Evolutionary conservation across 64 coral and sea anemone genomes (phyloP), one percentile per base, ranked within the genome.

Genomic region (Orbicella faveolata): DNA sequence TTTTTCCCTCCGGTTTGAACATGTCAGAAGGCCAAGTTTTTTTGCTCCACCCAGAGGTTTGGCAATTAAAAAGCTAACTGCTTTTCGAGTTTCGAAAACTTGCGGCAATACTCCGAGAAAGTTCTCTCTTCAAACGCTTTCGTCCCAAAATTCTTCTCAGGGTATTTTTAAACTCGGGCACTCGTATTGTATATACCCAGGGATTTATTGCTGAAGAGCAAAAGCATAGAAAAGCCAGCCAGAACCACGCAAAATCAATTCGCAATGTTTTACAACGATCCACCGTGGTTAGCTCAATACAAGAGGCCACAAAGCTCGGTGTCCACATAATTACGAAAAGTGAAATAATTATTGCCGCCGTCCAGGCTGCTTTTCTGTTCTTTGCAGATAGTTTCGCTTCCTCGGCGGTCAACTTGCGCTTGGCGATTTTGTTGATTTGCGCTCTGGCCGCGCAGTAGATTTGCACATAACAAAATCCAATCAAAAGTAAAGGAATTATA

Each of bases 191-290:
- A 77, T 91, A 91, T 7, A 91, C 75, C 90, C 90, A 91, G n/a
- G 90, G 90, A 63, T 91, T 86, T 0, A 78, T 21, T 0, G 80
- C 89, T 20, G 89, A 91, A 52, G 90, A 91, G 4, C 63, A 48
- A 54, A 84, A 91, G 23, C 79, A 83, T 6, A 91, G 20, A 63
- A 84, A 86, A 19, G 90, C 90, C 4, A 91, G 21, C 90, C 90
- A 91, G 57, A 91, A 91, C 90, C 90, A 91, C 21, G 80, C 90
- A 66, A 64, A 86, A 52, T 91, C 90, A 23, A 91, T 85, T 36
- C 54, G 33, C 52, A 84, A 4, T 34, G 63, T 34, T 35, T 26
- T 76, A 55, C 90, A 84, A 13, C 62, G 59, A 77, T 85, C 73
- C 35, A 39, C 9, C 19, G 83, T 63, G 34, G 62, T 52, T 25